Percentiles rank a stretch among this genome's conserved stretches.
Conservation (phyloP, 2,113 vertebrate genomes). For the Corythornis madagascariensis region DNA sequence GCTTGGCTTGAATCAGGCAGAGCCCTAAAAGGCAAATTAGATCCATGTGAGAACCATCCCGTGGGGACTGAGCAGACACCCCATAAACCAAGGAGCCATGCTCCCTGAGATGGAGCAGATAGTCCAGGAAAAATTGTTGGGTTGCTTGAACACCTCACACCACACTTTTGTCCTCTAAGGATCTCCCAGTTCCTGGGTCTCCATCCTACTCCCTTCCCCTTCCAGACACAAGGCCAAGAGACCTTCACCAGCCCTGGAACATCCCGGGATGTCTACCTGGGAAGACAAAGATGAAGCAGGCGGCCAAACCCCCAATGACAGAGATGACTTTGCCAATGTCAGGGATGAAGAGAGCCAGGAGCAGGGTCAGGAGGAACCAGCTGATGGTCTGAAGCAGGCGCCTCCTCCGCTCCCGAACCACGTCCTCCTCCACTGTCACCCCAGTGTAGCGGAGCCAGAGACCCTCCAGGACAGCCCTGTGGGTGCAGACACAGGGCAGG, state of each 20-base stretch:
- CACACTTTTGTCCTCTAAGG: not conserved
- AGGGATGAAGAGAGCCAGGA: conserved; percentile 94
- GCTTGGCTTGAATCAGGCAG: conserved; percentile 93
- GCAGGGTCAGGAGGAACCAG: conserved; percentile 91
- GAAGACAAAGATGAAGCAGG: conserved; percentile 96
- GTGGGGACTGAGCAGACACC: not conserved
- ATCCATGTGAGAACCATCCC: not conserved
- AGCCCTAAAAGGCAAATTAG: conserved; percentile 73
- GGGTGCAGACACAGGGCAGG: not conserved
- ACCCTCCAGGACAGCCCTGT: conserved; percentile 92
- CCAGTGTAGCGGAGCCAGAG: conserved; percentile 93
- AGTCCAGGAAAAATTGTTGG: not conserved
- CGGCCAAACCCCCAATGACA: conserved; percentile 91
- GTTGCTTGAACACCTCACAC: not conserved
- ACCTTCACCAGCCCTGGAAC: not conserved
- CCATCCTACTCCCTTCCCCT: not conserved
- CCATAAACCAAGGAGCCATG: not conserved
- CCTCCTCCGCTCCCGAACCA: conserved; percentile 84
- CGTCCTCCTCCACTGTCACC: conserved; percentile 87
- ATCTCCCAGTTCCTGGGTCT: not conserved
- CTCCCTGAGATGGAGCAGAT: not conserved
- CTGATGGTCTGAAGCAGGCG: conserved; percentile 86
- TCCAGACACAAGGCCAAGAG: not conserved
- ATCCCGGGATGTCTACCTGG: conserved; percentile 77
- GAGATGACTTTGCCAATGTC: conserved; percentile 97